Conservation (phyloP, 2,797 vertebrate genomes). For the Acanthurus leucopareius region DNA sequence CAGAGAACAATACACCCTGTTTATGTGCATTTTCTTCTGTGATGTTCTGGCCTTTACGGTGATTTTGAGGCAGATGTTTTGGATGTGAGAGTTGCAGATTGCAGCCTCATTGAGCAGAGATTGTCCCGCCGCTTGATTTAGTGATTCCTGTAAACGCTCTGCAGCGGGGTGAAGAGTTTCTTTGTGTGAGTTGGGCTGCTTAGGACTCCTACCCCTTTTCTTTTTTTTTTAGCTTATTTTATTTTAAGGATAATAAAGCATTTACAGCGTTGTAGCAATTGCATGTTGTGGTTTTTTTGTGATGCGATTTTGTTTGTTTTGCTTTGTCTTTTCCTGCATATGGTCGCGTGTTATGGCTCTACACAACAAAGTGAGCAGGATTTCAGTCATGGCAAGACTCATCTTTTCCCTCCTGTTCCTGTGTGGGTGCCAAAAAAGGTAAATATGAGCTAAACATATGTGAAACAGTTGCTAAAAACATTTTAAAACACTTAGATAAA, state of each 20-base stretch:
- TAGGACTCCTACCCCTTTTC: neutral
- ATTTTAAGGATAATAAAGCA: neutral
- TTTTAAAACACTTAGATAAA: neutral
- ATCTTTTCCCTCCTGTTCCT: slow-evolving; percentile 65
- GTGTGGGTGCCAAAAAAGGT: slow-evolving; percentile 71
- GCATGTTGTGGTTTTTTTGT: neutral
- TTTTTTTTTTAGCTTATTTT: neutral
- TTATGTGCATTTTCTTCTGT: neutral
- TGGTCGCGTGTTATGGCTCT: slow-evolving; percentile 56
- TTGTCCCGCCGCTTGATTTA: slow-evolving; percentile 53
- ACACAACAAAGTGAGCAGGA: slow-evolving; percentile 52
- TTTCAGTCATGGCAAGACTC: slow-evolving; percentile 53
- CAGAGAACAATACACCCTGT: slow-evolving; percentile 29
- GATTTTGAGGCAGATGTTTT: neutral
- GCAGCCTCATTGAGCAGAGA: slow-evolving; percentile 43
- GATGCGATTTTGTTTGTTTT: neutral
- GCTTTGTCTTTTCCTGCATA: neutral
- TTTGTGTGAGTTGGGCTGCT: slow-evolving; percentile 29
- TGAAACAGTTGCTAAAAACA: no score
- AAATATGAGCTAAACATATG: slow-evolving; percentile 19
- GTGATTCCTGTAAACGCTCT: slow-evolving; percentile 35
- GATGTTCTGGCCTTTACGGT: rapidly evolving
- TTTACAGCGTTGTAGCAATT: neutral
- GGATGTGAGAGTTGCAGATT: slow-evolving; percentile 39
- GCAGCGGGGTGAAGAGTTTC: slow-evolving; percentile 54